Evolutionary conservation across 1,140 invertebrate genomes (phyloP).

Genomic region (Euura saliciscinereae): DNA sequence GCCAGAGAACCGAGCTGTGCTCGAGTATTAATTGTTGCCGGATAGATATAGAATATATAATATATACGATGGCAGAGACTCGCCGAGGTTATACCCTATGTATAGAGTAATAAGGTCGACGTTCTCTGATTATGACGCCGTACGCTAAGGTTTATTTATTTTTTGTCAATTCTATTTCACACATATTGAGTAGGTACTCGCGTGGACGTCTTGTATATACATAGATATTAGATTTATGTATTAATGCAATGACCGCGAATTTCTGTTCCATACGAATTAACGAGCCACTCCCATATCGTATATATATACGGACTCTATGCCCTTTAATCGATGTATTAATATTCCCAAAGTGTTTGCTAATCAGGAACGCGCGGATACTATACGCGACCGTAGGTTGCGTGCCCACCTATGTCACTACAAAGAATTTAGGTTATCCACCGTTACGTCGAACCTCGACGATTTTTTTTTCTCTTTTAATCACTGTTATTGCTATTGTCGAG

Average conservation of each 20-base stretch:
- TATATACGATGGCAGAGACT: not conserved
- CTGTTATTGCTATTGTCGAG: no score
- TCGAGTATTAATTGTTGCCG: constrained; percentile 12
- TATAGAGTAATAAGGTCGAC: not conserved
- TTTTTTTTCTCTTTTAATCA: no score
- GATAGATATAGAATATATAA: constrained; percentile 9
- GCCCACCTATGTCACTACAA: not conserved
- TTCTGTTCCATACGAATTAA: not conserved
- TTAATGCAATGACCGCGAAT: not conserved
- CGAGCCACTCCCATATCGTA: not conserved
- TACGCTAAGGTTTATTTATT: not conserved
- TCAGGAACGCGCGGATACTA: not conserved
- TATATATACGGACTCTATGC: not conserved
- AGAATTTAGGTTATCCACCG: not conserved
- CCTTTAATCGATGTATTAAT: constrained; percentile 1
- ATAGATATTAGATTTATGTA: no score
- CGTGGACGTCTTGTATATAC: not conserved
- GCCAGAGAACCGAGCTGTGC: not conserved
- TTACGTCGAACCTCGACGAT: not conserved
- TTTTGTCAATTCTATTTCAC: constrained; percentile 5
- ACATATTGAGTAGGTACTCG: not conserved
- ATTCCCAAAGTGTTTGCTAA: constrained; percentile 2
- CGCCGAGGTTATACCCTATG: no score
- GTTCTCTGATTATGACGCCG: not conserved
- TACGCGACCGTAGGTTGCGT: not conserved